Conservation (phyloP, 2,888 invertebrate genomes). For the Drosophila colorata region DNA sequence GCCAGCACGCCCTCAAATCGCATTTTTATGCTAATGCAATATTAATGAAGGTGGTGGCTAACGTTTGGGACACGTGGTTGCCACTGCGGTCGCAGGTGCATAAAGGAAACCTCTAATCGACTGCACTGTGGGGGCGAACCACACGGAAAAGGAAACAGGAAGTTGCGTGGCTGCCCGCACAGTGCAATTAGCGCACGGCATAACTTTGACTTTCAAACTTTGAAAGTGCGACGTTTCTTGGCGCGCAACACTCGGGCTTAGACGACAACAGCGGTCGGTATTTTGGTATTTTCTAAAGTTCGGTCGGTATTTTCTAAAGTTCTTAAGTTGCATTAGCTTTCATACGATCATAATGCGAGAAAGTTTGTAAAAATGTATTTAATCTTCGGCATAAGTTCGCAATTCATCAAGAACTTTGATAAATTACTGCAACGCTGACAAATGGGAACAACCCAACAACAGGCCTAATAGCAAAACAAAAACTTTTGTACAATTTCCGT, state of each 20-base stretch:
- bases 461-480: too few relatives aligned
- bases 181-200: constrained; percentile 32
- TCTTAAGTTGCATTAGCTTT: too few relatives aligned
- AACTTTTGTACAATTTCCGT: too few relatives aligned
- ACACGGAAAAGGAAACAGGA: constrained; percentile 57
- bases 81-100: constrained; percentile 8
- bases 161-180: constrained; percentile 59
- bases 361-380: too few relatives aligned
- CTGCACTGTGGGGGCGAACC: constrained; percentile 23
- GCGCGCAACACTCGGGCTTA: constrained; percentile 9
- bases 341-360: too few relatives aligned
- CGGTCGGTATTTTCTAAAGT: background rate
- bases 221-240: background rate
- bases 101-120: constrained; percentile 20
- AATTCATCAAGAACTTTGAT: too few relatives aligned
- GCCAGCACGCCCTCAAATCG: constrained; percentile 9
- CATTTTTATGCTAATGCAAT: constrained; percentile 39
- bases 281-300: background rate
- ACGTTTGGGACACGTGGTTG: constrained; percentile 14
- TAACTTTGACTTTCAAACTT: constrained; percentile 22
- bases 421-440: too few relatives aligned
- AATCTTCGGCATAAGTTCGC: too few relatives aligned
- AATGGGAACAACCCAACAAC: too few relatives aligned
- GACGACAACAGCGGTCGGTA: too few relatives aligned
- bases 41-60: constrained; percentile 1